Percentiles rank a stretch among this genome's conserved stretches.
Evolutionary conservation across 2,113 vertebrate genomes (phyloP).

Genomic region (Epinephelus moara): DNA sequence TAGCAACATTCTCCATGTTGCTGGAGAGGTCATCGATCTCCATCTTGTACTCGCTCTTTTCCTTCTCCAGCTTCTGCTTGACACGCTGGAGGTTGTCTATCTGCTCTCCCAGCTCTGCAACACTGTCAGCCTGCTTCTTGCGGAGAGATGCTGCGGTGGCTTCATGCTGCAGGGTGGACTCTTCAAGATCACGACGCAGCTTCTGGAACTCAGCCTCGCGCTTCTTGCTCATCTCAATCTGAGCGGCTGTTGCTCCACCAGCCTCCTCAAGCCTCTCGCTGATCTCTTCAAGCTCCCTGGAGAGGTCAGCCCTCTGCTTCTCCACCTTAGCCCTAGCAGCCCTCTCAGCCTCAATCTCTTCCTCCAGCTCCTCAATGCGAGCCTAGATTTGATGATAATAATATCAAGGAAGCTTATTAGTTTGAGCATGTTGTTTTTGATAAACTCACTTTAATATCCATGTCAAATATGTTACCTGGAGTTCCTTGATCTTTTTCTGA

Average conservation of each 20-base stretch:
- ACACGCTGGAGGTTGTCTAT: conserved; percentile 79
- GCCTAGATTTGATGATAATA: conserved; percentile 41
- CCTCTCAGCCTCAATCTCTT: conserved; percentile 92
- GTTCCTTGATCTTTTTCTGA: conserved; percentile 73
- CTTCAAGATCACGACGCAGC: conserved; percentile 78
- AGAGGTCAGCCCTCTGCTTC: conserved; percentile 88
- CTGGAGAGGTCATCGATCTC: conserved; percentile 73
- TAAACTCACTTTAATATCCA: too few species aligned
- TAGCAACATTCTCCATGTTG: conserved; percentile 76
- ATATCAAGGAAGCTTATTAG: too few species aligned
- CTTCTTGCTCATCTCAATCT: conserved; percentile 83
- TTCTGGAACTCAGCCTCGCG: conserved; percentile 79
- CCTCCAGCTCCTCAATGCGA: conserved; percentile 81
- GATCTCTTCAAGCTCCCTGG: conserved; percentile 92
- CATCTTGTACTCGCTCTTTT: conserved; percentile 79
- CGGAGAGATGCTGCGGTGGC: conserved; percentile 76
- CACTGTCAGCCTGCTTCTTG: conserved; percentile 78
- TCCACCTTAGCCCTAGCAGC: conserved; percentile 88
- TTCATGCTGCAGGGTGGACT: conserved; percentile 80
- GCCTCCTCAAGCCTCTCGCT: conserved; percentile 83
- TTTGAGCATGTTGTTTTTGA: too few species aligned
- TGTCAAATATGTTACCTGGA: conserved; percentile 77
- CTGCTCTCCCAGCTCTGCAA: conserved; percentile 76
- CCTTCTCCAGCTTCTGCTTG: conserved; percentile 75
- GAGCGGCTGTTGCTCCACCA: conserved; percentile 78